Base-by-base conservation (phyloP, 2,797 vertebrate species). In the Siniperca scherzeri region DNA sequence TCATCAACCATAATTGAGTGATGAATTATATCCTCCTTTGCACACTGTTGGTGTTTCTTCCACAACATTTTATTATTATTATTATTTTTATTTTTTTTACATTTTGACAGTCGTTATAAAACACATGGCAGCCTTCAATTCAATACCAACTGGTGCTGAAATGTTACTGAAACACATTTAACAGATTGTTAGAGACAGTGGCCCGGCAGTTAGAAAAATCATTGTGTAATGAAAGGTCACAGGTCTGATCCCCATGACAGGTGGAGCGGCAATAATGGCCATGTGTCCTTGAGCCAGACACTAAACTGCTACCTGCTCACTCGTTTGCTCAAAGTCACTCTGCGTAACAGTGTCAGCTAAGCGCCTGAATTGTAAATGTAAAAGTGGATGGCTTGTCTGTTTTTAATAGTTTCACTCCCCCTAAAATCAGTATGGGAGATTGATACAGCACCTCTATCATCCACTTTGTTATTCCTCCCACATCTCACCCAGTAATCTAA, bases 391-490 rank as follows among this genome's bases (percentile, higher is more conserved):
- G 50, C 65, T 76, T 66, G n/a, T 80, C 74, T 59, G 16, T 19
- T 67, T 67, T 65, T 79, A 83, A 78, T 76, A 78, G 77, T 79
- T 76, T 74, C n/a, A 61, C 70, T 77, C 70, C 56, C 33, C 27
- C 36, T 40, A 66, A 79, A 86, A 70, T 77, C 72, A 61, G 66
- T 69, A 77, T 60, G 53, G n/a, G 68, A 73, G 66, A 80, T 69
- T 87, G 78, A 87, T 74, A 74, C 72, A 75, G 56, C 33, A 64
- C 76, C 82, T 81, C 48, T 61, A 22, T 78, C 80, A 55, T 57
- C 67, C 74, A 36, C 53, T 88, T 90, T 85, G 67, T 75, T 68
- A 90, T 89, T 93, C 90, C 83, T 75, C 82, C 82, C 87, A 87
- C 88, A 87, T 83, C 70, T 74, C 50, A n/a, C 64, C 64, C 30